Conservation (phyloP, 2,888 invertebrate genomes). For the Tetanocera ferruginea region DNA sequence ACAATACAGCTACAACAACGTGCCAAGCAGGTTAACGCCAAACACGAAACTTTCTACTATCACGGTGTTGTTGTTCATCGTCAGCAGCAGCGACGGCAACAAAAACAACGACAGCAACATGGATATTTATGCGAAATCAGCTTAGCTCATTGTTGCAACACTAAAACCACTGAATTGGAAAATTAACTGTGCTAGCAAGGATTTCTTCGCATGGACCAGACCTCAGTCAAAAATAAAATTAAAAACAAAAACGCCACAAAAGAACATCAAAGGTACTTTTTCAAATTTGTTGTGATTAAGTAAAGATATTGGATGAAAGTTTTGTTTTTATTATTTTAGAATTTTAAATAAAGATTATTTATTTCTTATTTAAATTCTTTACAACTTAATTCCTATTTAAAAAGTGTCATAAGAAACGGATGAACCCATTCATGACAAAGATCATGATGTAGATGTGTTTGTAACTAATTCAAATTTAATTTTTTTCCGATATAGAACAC, state of each 20-base stretch:
- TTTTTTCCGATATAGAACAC: too few relatives aligned
- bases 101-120: slow-evolving; percentile 10
- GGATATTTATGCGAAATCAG: slow-evolving; percentile 30
- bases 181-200: slow-evolving; percentile 24
- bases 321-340: too few relatives aligned
- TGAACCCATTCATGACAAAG: too few relatives aligned
- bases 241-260: background rate
- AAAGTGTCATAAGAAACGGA: too few relatives aligned
- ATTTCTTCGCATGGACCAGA: background rate
- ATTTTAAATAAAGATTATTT: too few relatives aligned
- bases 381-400: too few relatives aligned
- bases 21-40: background rate
- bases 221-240: background rate
- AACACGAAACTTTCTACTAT: background rate
- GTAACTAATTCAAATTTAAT: too few relatives aligned
- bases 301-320: too few relatives aligned
- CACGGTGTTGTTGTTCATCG: background rate
- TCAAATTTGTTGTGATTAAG: background rate
- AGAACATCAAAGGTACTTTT: background rate
- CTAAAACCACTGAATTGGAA: slow-evolving; percentile 31
- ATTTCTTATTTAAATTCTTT: too few relatives aligned
- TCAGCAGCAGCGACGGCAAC: background rate
- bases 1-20: background rate
- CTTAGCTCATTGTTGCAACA: slow-evolving; percentile 20
- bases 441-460: too few relatives aligned